Evolutionary conservation across 2,113 vertebrate species (phyloP).

Genomic region (Eclectus roratus): DNA sequence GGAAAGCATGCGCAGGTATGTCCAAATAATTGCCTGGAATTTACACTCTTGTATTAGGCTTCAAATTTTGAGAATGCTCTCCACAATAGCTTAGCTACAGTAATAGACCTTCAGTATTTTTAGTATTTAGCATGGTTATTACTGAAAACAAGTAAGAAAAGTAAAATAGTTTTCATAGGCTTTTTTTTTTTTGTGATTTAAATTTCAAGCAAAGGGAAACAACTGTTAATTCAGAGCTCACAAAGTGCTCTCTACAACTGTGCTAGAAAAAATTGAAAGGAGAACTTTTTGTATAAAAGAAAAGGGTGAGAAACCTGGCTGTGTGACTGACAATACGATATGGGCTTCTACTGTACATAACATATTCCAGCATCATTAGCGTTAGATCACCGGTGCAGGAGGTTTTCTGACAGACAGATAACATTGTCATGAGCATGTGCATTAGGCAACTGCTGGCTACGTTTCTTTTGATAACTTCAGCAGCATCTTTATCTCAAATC

Average conservation of each 20-base stretch:
- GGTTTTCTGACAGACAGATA: neutral
- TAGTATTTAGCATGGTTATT: neutral
- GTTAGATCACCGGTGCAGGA: rapidly evolving
- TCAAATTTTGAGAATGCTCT: neutral
- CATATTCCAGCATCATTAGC: neutral
- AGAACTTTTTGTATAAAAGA: neutral
- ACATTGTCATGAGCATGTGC: neutral
- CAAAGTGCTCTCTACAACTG: neutral
- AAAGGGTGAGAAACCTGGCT: neutral
- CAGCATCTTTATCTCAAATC: neutral
- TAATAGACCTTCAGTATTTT: neutral
- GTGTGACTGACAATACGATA: neutral
- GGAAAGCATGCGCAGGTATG: neutral
- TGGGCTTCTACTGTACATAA: neutral
- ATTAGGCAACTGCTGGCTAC: neutral
- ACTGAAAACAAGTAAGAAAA: neutral
- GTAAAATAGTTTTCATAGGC: neutral
- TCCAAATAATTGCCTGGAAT: neutral
- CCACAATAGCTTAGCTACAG: neutral
- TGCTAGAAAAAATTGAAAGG: neutral
- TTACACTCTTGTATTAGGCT: neutral
- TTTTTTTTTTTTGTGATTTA: neutral
- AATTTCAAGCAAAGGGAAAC: neutral
- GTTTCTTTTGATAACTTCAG: neutral
- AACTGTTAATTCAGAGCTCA: neutral